Conservation (phyloP, 2,113 vertebrate species). For the Aphyosemion australe region DNA sequence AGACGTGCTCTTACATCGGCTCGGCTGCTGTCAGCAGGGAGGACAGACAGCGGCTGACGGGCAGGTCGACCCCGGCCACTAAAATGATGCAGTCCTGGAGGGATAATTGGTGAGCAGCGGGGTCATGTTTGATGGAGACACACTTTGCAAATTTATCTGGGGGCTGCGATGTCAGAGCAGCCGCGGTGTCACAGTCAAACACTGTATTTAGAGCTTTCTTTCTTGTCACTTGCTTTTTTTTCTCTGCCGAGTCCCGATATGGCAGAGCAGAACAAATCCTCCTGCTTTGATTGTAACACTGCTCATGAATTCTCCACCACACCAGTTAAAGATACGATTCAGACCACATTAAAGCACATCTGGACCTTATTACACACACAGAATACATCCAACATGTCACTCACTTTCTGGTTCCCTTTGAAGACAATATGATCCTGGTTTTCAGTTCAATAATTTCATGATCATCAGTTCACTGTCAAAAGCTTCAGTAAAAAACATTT, state of each 20-base stretch:
- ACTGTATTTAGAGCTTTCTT: constrained; percentile 44
- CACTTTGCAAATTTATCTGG: constrained; percentile 67
- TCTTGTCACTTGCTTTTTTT: constrained; percentile 13
- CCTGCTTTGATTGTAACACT: constrained; percentile 39
- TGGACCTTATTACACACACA: constrained; percentile 4
- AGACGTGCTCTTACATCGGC: constrained; percentile 51
- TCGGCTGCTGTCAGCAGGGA: constrained; percentile 31
- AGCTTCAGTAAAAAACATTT: background rate
- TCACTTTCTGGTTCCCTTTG: background rate
- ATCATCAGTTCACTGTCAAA: background rate
- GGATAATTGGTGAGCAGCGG: constrained; percentile 70
- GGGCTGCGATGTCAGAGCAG: constrained; percentile 45
- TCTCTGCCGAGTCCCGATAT: constrained; percentile 32
- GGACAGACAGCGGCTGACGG: constrained; percentile 57
- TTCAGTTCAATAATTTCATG: background rate
- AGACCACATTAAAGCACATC: constrained; percentile 22
- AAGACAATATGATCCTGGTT: background rate
- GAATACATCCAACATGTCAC: background rate
- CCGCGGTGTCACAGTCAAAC: constrained; percentile 54
- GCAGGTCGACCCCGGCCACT: constrained; percentile 45
- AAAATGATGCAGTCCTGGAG: constrained; percentile 48
- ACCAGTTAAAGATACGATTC: constrained; percentile 20
- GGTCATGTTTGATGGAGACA: constrained; percentile 73
- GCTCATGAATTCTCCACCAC: constrained; percentile 17
- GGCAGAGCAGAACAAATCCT: constrained; percentile 44